A percentile compares a stretch with the other conserved stretches of the same genome.
phyloP scores from a whole-genome alignment of 2,797 vertebrate species.

The Acanthurus tractus region DNA sequence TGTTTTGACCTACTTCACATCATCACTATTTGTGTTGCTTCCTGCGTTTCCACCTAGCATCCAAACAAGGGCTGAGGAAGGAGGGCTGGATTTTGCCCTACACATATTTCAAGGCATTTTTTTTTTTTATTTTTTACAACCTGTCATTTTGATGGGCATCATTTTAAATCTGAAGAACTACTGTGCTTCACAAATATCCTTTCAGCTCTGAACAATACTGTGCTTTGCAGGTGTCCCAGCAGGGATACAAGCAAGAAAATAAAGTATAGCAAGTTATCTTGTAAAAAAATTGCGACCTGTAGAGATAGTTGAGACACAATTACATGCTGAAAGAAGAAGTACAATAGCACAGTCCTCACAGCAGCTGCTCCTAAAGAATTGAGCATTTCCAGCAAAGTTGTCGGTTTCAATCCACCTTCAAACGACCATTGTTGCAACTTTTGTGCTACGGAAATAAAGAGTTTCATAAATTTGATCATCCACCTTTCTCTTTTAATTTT shows the following conservation, averaged over 20 bases:
- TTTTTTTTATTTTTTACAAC: background rate
- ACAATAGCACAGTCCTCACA: constrained; percentile 53
- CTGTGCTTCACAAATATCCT: constrained; percentile 73
- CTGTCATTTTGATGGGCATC: constrained; percentile 48
- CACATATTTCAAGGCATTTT: constrained; percentile 26
- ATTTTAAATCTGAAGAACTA: constrained; percentile 56
- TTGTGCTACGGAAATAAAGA: constrained; percentile 33
- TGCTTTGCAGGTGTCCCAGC: constrained; percentile 74
- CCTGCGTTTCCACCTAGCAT: constrained; percentile 23
- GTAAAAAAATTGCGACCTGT: constrained; percentile 45
- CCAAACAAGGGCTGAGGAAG: constrained; percentile 26
- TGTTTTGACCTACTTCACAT: constrained; percentile 64
- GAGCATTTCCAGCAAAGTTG: constrained; percentile 55
- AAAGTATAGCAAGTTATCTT: constrained; percentile 59
- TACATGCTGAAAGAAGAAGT: constrained; percentile 60
- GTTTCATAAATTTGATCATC: constrained; percentile 9
- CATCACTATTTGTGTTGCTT: constrained; percentile 21
- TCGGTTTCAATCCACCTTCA: constrained; percentile 58
- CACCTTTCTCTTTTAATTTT: constrained; percentile 31
- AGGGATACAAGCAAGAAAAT: constrained; percentile 58
- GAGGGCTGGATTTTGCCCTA: constrained; percentile 18
- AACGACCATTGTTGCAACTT: constrained; percentile 27
- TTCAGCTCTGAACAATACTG: constrained; percentile 63
- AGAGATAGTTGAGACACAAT: constrained; percentile 59
- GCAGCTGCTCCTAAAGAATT: constrained; percentile 58